These are phyloP conservation scores for Baryphthengus martii DNA, from an alignment of 2,113 vertebrate genomes.

Conservation along the genomic window DNA sequence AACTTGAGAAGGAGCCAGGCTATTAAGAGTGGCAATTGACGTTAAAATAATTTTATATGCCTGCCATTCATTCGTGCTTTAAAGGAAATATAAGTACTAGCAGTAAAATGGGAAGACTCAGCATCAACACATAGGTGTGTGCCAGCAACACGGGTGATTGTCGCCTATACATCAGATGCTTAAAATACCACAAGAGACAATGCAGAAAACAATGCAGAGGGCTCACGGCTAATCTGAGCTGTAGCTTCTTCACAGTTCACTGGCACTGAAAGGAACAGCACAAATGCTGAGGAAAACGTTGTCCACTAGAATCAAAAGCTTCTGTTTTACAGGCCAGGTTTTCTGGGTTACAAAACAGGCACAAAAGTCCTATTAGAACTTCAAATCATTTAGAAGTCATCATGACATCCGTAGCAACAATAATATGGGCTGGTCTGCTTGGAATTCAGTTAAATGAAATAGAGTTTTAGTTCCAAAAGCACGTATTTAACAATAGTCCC, in stretches of 20 bases:
- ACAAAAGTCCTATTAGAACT: not conserved
- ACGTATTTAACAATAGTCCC: not conserved
- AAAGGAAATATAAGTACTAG: not conserved
- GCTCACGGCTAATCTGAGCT: not conserved
- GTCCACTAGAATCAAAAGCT: not conserved
- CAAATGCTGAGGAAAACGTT: not conserved
- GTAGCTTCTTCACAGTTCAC: slow-evolving; percentile 6
- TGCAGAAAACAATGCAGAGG: not conserved
- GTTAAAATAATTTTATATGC: not conserved
- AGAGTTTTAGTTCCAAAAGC: not conserved
- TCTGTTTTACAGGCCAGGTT: not conserved
- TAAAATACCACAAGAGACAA: slow-evolving; percentile 19
- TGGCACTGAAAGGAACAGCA: slow-evolving; percentile 5
- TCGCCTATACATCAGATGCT: not conserved
- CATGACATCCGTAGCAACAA: not conserved
- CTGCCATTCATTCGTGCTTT: not conserved
- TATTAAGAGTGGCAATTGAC: not conserved
- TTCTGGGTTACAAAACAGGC: not conserved
- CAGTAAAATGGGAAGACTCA: not conserved
- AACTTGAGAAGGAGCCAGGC: not conserved
- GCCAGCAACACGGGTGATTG: not conserved
- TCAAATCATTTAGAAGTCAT: not conserved
- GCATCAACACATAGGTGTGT: not conserved
- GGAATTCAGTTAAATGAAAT: not conserved
- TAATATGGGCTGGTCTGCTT: not conserved